These are phyloP conservation scores for Actias luna DNA, from an alignment of 2,888 invertebrate species.

Conservation along the genomic window DNA sequence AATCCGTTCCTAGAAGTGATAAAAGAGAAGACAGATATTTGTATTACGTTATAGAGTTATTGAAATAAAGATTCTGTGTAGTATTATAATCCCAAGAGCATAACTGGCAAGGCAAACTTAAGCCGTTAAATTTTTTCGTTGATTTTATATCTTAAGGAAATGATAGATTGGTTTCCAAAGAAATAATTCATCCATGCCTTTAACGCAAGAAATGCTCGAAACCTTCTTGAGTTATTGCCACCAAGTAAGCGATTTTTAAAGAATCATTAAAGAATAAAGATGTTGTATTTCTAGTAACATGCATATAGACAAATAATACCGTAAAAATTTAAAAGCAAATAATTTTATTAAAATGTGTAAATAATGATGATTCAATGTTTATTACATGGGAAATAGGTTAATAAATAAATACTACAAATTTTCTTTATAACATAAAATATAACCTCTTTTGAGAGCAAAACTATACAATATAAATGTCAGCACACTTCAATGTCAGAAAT, in stretches of 20 bases:
- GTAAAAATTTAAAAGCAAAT: background rate
- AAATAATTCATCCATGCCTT: background rate
- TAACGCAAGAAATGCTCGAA: too few species aligned
- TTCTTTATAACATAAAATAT: background rate
- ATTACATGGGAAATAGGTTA: background rate
- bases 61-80: background rate
- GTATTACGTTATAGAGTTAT: background rate
- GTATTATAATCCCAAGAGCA: background rate
- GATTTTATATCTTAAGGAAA: background rate
- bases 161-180: background rate
- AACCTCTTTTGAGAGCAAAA: background rate
- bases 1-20: too few species aligned
- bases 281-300: too few species aligned
- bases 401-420: background rate
- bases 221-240: too few species aligned
- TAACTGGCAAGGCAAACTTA: background rate
- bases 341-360: background rate
- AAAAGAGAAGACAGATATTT: too few species aligned
- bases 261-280: too few species aligned
- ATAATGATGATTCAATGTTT: background rate
- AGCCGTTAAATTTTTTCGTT: background rate
- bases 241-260: too few species aligned
- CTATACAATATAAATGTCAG: background rate
- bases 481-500: constrained; percentile 4
- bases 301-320: too few species aligned